Percentiles rank a stretch among this genome's conserved stretches.
These are phyloP conservation scores for Macaca fascicularis DNA, from an alignment of 2,113 vertebrate species.

Conservation along the genomic window T2T-MFA8v1.1 NC_088376.1:94375501-94376000, in stretches of 20 bases:
- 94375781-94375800: slow-evolving; percentile 67
- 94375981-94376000: slow-evolving; percentile 94
- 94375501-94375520: neutral
- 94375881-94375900: slow-evolving; percentile 87
- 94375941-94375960: slow-evolving; percentile 89
- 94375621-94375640: neutral
- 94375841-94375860: slow-evolving; percentile 89
- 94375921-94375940: slow-evolving; percentile 91
- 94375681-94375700: neutral
- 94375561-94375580: neutral
- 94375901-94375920: slow-evolving; percentile 86
- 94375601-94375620: neutral
- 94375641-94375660: neutral
- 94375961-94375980: slow-evolving; percentile 93
- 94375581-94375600: slow-evolving; percentile 16
- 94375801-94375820: slow-evolving; percentile 66
- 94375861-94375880: slow-evolving; percentile 85
- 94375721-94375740: slow-evolving; percentile 44
- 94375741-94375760: slow-evolving; percentile 48
- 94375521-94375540: neutral
- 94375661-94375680: neutral
- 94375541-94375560: neutral
- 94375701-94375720: neutral
- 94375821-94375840: slow-evolving; percentile 80
- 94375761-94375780: slow-evolving; percentile 57